Conservation (phyloP, 2,113 vertebrate species). For the Labeo rohita region DNA sequence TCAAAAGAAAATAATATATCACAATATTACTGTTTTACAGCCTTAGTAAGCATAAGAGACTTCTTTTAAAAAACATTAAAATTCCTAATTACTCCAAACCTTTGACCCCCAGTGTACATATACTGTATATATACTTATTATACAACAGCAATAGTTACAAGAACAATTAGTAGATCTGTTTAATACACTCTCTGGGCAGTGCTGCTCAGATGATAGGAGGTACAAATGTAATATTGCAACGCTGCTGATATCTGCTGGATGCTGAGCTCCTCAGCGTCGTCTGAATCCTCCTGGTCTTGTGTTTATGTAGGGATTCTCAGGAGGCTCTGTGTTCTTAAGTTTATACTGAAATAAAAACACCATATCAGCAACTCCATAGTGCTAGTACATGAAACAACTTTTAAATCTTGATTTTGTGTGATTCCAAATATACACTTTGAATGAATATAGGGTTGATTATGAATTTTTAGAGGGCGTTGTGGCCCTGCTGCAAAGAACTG, state of each 20-base stretch:
- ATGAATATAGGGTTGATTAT: no score
- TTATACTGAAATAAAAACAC: slow-evolving; percentile 50
- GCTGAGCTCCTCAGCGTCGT: slow-evolving; percentile 27
- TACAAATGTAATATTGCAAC: not conserved
- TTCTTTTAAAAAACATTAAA: not conserved
- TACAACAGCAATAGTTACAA: not conserved
- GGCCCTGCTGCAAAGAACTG: not conserved
- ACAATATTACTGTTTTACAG: no score
- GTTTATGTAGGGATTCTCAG: slow-evolving; percentile 48
- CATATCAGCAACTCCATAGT: not conserved
- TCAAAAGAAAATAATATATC: no score
- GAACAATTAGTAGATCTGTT: not conserved
- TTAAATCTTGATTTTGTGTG: not conserved
- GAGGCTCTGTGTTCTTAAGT: not conserved
- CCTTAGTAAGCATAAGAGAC: not conserved
- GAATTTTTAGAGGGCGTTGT: not conserved
- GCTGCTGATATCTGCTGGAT: not conserved
- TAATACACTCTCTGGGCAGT: not conserved
- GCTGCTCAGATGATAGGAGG: not conserved
- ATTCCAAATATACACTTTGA: not conserved
- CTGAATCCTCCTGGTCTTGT: slow-evolving; percentile 36
- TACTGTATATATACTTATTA: not conserved
- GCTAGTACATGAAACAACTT: not conserved
- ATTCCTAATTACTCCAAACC: not conserved
- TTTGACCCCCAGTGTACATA: not conserved